Base-by-base conservation (phyloP, 2,888 invertebrate genomes). In the Macaria notata region DNA sequence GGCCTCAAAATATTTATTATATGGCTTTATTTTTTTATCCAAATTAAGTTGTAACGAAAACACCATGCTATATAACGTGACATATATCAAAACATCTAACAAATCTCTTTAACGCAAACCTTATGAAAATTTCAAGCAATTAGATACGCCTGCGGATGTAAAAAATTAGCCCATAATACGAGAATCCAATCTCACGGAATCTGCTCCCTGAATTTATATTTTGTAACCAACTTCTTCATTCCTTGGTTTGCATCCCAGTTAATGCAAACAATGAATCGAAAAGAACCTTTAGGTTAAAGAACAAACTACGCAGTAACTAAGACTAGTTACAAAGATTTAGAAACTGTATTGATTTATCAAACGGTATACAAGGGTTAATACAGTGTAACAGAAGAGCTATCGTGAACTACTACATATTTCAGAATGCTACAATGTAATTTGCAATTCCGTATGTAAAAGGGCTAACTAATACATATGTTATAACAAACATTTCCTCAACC, bases 261-360 rank as follows among this genome's bases (percentile, higher is more conserved):
- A 68, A 68, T 71, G 63, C 65, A 4, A 62, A 48, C 51, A 41
- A 58, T 55, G 6, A 19, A 42, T 63, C 19, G 19, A 58, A 57
- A 59, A 52, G 65, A 65, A 31, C 45, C 69, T 70, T 62, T 73
- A 72, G 83, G 79, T 84, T 80, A 83, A 82, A 76, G 75, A 79
- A 83, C 75, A 64, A 75, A 75, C 76, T 79, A 81, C 78, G 81
- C 76, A 81, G 66, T 78, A 70, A 66, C 64, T 71, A 63, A 58
- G 55, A 7, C 33, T 36, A 7, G 33, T 36, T 2, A 36, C 33
- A 36, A 36, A 36, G 33, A 36, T 36, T 36, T 7, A 36, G 4
- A 6, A 36, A 36, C 33, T 36, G 33, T 36, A 36, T 36, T 36
- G 5, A 36, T 36, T 36, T 36, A 4, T 36, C 33, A 36, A 1